Base-by-base conservation (phyloP, 2,888 invertebrate species). In the Helicoverpa assulta region DNA sequence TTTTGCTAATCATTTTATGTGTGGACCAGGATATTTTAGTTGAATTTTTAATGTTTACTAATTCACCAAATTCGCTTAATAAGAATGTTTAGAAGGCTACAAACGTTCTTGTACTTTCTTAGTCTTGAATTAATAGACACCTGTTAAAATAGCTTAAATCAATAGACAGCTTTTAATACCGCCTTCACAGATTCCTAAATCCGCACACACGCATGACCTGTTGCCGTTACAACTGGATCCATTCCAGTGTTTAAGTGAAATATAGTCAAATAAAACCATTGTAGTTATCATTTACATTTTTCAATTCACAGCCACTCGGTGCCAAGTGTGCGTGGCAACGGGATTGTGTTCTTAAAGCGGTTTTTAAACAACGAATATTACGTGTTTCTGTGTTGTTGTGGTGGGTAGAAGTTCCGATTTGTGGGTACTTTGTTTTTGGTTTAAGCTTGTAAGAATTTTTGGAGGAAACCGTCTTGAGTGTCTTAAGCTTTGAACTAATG, bases 221-320 rank as follows among this genome's bases (percentile, higher is more conserved):
- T 94, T 94, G 93, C 93, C 68, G 79, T 78, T 67, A 85, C 78
- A 81, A 89, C 93, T 93, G 93, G 93, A 92, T 87, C 85, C 89
- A 86, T 92, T 92, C 93, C 93, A 92, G 92, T 91, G 84, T 86
- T 90, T 90, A 92, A 93, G 90, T 83, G 91, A 92, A 91, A 91
- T 93, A 94, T 90, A 91, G 91, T 92, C 90, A 92, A 92, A 93
- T 93, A 94, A 93, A 92, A 89, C 80, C 90, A 86, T 89, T 89
- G 88, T 88, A 92, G 89, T 94, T 95, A 94, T 93, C 94, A 95
- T 95, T 95, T 93, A 94, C 92, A 95, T 95, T 95, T 95, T 95
- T 95, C 95, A 95, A 95, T 95, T 92, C 88, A 80, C 90, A 85
- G 80, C 86, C 81, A 73, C 86, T 81, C 85, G 84, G 87, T 95